Percentiles rank a stretch among this genome's conserved stretches.
phyloP scores from a whole-genome alignment of 92 coral and sea anemone species.

The Epizoanthus scotinus region DNA sequence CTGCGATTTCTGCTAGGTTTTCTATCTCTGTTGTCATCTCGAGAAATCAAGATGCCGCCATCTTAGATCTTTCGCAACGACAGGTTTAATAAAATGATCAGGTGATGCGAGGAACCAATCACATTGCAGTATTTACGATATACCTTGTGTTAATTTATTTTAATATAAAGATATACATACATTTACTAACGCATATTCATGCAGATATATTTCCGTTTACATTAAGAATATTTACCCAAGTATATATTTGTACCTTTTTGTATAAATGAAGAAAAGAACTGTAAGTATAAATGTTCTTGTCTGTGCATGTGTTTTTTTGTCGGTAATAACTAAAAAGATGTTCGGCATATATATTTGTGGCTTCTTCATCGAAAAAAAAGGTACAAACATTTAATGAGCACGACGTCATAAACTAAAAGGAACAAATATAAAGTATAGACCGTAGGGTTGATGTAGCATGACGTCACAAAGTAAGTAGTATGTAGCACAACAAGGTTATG shows the following conservation, averaged over 20 bases:
- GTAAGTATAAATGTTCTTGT: background rate
- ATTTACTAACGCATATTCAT: constrained; percentile 1
- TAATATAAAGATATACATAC: constrained; percentile 3
- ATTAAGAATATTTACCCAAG: background rate
- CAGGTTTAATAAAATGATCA: too few relatives aligned
- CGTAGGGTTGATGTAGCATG: background rate
- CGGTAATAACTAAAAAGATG: background rate
- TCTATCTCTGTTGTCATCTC: too few relatives aligned
- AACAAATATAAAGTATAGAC: background rate
- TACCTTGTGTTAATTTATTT: too few relatives aligned
- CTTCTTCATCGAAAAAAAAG: background rate
- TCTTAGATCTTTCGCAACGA: too few relatives aligned
- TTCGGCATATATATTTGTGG: background rate
- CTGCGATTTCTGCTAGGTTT: too few relatives aligned
- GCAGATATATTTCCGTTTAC: background rate
- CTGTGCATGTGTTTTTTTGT: background rate
- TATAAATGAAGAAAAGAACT: background rate
- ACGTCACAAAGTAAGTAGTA: background rate
- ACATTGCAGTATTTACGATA: too few relatives aligned
- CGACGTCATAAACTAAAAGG: background rate
- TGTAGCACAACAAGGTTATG: background rate
- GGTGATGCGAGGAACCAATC: too few relatives aligned
- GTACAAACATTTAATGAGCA: background rate
- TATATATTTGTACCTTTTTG: constrained; percentile 16
- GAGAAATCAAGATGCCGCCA: too few relatives aligned